A percentile compares a stretch with the other conserved stretches of the same genome.
Evolutionary conservation across 2,797 vertebrate species (phyloP).

Genomic region (Crenichthys baileyi): DNA sequence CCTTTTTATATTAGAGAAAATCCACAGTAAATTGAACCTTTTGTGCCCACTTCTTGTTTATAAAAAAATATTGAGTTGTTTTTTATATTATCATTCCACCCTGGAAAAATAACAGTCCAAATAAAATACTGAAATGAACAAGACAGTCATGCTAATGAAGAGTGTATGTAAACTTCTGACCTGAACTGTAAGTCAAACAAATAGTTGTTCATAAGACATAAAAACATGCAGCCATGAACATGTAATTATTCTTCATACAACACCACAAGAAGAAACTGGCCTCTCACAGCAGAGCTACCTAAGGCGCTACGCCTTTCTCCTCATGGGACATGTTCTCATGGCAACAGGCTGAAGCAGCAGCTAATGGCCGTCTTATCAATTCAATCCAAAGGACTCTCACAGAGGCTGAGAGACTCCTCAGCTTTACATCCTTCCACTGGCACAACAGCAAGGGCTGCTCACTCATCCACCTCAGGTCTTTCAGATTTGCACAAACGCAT

Average conservation of each 20-base stretch:
- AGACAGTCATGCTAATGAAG: background rate
- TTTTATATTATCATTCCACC: background rate
- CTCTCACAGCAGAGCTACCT: slow-evolving; percentile 54
- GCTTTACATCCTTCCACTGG: slow-evolving; percentile 18
- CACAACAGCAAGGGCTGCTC: background rate
- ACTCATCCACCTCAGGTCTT: background rate
- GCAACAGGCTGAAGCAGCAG: slow-evolving; percentile 68
- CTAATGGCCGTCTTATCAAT: slow-evolving; percentile 75
- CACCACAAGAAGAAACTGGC: slow-evolving; percentile 3
- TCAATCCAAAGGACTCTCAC: slow-evolving; percentile 62
- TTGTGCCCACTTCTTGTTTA: background rate
- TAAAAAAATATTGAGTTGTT: background rate
- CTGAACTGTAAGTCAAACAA: background rate
- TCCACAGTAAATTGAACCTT: background rate
- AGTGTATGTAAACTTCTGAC: background rate
- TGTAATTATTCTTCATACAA: background rate
- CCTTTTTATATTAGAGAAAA: background rate
- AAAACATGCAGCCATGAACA: too few relatives aligned
- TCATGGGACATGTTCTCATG: slow-evolving; percentile 62
- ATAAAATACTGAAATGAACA: background rate
- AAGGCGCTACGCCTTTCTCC: slow-evolving; percentile 45
- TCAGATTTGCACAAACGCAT: slow-evolving; percentile 20
- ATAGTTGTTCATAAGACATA: background rate
- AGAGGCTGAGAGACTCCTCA: slow-evolving; percentile 49
- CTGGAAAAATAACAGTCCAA: background rate